Evolutionary conservation across 2,113 vertebrate species (phyloP).

Genomic region (Sylvia atricapilla): DNA sequence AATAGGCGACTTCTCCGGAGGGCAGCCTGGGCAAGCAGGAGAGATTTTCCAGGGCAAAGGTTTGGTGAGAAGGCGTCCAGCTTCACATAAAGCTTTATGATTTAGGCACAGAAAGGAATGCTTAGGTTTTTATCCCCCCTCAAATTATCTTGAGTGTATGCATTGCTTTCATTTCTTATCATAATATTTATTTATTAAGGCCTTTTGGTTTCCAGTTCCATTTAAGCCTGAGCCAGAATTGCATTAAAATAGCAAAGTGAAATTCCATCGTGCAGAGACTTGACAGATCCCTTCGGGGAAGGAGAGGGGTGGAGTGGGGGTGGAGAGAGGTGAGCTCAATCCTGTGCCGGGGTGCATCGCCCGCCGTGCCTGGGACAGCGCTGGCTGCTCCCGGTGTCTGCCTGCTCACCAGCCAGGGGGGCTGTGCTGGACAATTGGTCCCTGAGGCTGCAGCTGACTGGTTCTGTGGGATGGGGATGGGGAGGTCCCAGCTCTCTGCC

Average conservation of each 20-base stretch:
- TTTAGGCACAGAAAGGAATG: conserved; percentile 68
- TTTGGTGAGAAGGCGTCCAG: conserved; percentile 26
- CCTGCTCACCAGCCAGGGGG: fast-evolving
- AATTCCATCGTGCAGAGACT: conserved; percentile 77
- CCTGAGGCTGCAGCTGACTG: not conserved
- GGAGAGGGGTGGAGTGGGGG: conserved; percentile 64
- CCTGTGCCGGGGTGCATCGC: not conserved
- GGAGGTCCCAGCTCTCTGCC: not conserved
- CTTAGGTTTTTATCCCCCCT: conserved; percentile 61
- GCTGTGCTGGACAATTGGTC: not conserved
- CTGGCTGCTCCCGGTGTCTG: not conserved
- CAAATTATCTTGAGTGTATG: conserved; percentile 71
- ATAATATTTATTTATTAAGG: conserved; percentile 86
- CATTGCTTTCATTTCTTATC: conserved; percentile 82
- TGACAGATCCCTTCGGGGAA: conserved; percentile 77
- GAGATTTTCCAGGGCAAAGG: conserved; percentile 53
- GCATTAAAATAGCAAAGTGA: conserved; percentile 83
- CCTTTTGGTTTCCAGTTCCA: conserved; percentile 79
- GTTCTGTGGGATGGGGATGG: not conserved
- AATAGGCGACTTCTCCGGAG: conserved; percentile 41
- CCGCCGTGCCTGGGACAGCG: not conserved
- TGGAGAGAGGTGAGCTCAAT: conserved; percentile 57
- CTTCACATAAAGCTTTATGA: conserved; percentile 53
- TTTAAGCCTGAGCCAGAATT: conserved; percentile 80
- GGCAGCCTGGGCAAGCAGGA: conserved; percentile 28